Base-by-base conservation (phyloP, 2,797 vertebrate genomes). In the Manis crassicaudata region DNA sequence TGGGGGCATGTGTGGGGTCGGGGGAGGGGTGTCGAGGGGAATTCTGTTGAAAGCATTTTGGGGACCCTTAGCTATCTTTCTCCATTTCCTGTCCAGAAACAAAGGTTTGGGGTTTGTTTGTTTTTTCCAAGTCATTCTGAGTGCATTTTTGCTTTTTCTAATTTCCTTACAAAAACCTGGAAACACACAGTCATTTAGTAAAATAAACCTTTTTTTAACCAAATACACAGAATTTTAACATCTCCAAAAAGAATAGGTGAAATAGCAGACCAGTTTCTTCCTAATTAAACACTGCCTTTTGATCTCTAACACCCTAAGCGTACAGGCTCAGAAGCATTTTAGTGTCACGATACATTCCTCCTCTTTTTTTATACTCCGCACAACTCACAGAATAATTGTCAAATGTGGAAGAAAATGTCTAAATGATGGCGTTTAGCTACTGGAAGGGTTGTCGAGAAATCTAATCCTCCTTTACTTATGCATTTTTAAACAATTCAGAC, bases 401-500 rank as follows among this genome's bases (percentile, higher is more conserved):
- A 93, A 67, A 95, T 46, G 62, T 75, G 27, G 58, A 95, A 92
- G 68, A 93, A 90, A 96, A 79, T 16, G 18, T 83, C 83, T 77
- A 75, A 72, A 90, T 58, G 29, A 95, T 27, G 56, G 77, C 88
- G 50, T 72, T 77, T 83, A 70, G 77, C 85, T 95, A 88, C 56
- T 70, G 27, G 29, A 79, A 89, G 81, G 83, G 72, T 27, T 82
- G 88, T 89, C 90, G 75, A 96, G 93, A 87, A 94, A 82, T 94
- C 72, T 77, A 85, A 62, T 81, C 18, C 35, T 77, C 73, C 72
- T 83, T 16, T 73, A 94, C 90, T 84, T 63, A 94, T 27, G 72
- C 7, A 93, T 40, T 93, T 89, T 89, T 85, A 77, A 96, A 94
- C 68, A 94, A 93, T 60, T 92, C 70, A 88, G 89, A 93, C 96